phyloP scores from a whole-genome alignment of 2,113 vertebrate genomes.

The Brachirus orientalis region DNA sequence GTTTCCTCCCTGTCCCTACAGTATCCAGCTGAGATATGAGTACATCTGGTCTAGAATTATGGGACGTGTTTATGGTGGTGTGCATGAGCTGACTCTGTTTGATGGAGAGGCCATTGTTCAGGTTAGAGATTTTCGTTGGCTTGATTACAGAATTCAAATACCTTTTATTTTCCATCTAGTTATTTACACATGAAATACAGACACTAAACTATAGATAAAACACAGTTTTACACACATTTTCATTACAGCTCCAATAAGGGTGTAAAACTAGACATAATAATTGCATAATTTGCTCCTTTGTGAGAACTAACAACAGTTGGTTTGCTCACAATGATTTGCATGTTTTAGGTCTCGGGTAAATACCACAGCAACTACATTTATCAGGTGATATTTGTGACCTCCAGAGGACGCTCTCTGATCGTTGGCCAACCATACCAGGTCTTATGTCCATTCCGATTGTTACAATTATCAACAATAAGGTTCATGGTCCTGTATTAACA shows the following conservation, averaged over 20 bases:
- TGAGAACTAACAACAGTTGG: background rate
- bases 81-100: slow-evolving; percentile 6
- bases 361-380: slow-evolving; percentile 40
- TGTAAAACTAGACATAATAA: too few relatives aligned
- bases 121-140: slow-evolving; percentile 20
- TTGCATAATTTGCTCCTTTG: background rate
- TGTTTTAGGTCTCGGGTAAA: slow-evolving; percentile 61
- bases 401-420: slow-evolving; percentile 35
- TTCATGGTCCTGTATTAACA: background rate
- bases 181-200: background rate
- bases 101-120: slow-evolving; percentile 40
- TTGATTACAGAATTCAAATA: background rate
- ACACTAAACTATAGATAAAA: too few relatives aligned
- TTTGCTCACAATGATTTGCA: background rate
- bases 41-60: slow-evolving; percentile 2
- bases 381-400: slow-evolving; percentile 53
- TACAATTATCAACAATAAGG: background rate
- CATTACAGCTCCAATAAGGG: too few relatives aligned
- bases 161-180: background rate
- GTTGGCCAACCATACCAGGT: slow-evolving; percentile 24
- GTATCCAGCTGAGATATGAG: slow-evolving; percentile 36
- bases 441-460: background rate
- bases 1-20: slow-evolving; percentile 19
- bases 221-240: too few relatives aligned
- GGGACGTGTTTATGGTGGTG: fast-evolving